These are phyloP conservation scores for Sebastes melanostomus DNA, from an alignment of 2,797 vertebrate species.

Conservation along the genomic window DNA sequence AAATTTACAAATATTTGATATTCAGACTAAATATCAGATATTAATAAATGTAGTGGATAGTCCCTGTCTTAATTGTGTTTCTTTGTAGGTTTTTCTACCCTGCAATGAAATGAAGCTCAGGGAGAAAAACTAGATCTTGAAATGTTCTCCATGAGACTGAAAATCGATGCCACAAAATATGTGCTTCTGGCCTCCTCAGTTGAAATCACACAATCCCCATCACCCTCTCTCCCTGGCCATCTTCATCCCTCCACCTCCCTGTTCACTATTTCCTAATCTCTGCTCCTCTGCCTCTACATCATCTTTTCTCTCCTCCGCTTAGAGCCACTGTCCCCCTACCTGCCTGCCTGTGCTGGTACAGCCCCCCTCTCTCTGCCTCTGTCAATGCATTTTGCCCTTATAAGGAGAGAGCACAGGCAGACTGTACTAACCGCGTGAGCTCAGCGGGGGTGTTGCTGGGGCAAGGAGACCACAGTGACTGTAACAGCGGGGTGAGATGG, in stretches of 20 bases:
- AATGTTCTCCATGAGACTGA: not conserved
- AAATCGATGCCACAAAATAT: constrained; percentile 2
- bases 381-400: constrained; percentile 88
- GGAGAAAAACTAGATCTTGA: not conserved
- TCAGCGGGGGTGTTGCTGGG: constrained; percentile 76
- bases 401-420: constrained; percentile 85
- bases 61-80: not conserved
- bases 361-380: constrained; percentile 74
- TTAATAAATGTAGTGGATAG: too few relatives aligned
- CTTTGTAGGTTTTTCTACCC: not conserved
- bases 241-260: constrained; percentile 22
- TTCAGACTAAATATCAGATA: not conserved
- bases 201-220: constrained; percentile 24
- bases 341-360: constrained; percentile 75
- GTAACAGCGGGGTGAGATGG: constrained; percentile 26
- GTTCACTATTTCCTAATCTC: constrained; percentile 20
- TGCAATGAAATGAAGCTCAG: not conserved
- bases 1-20: not conserved
- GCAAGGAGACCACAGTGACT: constrained; percentile 53
- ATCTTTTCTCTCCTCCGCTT: constrained; percentile 37
- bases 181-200: not conserved
- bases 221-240: constrained; percentile 14
- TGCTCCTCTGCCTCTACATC: constrained; percentile 34
- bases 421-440: constrained; percentile 77
- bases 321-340: constrained; percentile 72